phyloP scores from a whole-genome alignment of 2,113 vertebrate genomes.

The Pteronura brasiliensis region DNA sequence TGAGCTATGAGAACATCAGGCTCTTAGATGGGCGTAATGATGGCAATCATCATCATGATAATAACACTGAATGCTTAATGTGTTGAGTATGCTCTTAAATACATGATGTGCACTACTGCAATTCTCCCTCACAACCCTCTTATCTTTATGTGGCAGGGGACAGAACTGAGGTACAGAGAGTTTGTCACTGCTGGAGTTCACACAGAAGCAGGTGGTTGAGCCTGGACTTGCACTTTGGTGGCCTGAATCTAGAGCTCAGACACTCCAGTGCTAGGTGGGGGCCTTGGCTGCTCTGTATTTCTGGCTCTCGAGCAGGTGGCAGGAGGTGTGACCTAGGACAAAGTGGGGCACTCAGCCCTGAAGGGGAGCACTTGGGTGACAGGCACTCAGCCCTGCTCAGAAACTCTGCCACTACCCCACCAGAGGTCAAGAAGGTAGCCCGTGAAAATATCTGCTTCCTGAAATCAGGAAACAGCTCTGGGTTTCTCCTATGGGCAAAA shows the following conservation, averaged over 20 bases:
- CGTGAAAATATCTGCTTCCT: background rate
- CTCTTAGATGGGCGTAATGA: background rate
- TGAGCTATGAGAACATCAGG: background rate
- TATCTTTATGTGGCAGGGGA: background rate
- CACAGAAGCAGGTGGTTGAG: background rate
- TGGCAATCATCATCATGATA: background rate
- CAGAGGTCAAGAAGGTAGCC: background rate
- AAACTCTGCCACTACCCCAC: background rate
- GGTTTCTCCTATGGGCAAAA: background rate
- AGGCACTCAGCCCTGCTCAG: background rate
- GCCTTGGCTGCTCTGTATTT: background rate
- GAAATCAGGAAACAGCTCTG: background rate
- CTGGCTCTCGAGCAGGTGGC: background rate
- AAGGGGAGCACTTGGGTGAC: fast-evolving
- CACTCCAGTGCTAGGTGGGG: background rate
- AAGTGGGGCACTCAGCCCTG: background rate
- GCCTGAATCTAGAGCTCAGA: background rate
- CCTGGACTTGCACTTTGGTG: background rate
- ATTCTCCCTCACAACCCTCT: background rate
- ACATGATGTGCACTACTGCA: background rate
- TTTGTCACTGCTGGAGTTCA: background rate
- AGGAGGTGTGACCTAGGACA: background rate
- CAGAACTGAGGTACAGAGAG: background rate
- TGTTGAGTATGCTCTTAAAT: background rate
- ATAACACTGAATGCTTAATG: background rate